Evolutionary conservation across 2,888 invertebrate genomes (phyloP).

Genomic region (Pseudanteris insignis): DNA sequence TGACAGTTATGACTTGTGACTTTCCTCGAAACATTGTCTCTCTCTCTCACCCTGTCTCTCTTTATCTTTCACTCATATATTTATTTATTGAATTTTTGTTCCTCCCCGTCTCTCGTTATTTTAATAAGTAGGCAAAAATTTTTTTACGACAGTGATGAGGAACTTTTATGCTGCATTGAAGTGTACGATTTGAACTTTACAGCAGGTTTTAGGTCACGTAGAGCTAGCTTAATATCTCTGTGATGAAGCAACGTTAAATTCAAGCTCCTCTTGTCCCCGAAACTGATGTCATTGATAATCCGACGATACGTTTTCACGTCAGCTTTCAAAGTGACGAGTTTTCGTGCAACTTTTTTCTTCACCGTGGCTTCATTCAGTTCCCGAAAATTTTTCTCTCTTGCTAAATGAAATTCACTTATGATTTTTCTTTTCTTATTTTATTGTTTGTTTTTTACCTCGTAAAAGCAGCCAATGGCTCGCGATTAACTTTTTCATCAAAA

Average conservation of each 20-base stretch:
- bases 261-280: constrained; percentile 72
- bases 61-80: too few relatives aligned
- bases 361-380: constrained; percentile 69
- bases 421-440: too few relatives aligned
- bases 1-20: neutral
- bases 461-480: too few relatives aligned
- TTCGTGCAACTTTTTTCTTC: constrained; percentile 69
- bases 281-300: constrained; percentile 70
- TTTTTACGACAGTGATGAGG: constrained; percentile 17
- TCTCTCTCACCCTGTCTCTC: too few relatives aligned
- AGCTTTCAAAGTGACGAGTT: constrained; percentile 70
- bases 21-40: too few relatives aligned
- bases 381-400: constrained; percentile 72
- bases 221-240: constrained; percentile 71
- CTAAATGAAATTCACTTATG: constrained; percentile 57
- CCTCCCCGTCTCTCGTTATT: too few relatives aligned
- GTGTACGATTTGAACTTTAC: constrained; percentile 51
- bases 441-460: too few relatives aligned
- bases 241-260: constrained; percentile 71
- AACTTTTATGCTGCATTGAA: constrained; percentile 14
- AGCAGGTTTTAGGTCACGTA: constrained; percentile 64
- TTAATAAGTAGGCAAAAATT: constrained; percentile 13
- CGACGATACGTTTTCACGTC: constrained; percentile 70
- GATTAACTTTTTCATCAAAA: constrained; percentile 12
- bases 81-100: neutral